A percentile compares a stretch with the other conserved stretches of the same genome.
Conservation (phyloP, 2,113 vertebrate genomes). For the Burhinus bistriatus region DNA sequence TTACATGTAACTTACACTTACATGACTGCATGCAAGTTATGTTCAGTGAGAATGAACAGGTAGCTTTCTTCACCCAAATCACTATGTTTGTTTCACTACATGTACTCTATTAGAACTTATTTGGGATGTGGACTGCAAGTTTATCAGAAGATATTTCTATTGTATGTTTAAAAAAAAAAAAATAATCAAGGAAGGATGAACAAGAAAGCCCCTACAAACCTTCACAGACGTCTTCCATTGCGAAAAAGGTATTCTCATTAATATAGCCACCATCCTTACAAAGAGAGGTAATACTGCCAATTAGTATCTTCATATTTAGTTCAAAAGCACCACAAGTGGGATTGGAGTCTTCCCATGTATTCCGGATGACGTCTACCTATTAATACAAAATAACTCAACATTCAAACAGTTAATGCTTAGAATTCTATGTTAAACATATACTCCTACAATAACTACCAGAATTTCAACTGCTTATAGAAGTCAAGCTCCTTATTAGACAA, state of each 20-base stretch:
- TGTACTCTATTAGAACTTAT: not conserved
- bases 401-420: not conserved
- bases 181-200: not conserved
- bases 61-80: not conserved
- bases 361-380: constrained; percentile 77
- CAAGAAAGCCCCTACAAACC: constrained; percentile 65
- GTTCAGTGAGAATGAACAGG: not conserved
- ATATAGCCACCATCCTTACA: constrained; percentile 81
- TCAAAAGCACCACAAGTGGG: constrained; percentile 32
- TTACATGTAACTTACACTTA: not conserved
- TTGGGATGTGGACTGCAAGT: not conserved
- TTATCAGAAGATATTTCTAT: not conserved
- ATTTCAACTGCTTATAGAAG: not conserved
- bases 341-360: constrained; percentile 75
- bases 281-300: constrained; percentile 86
- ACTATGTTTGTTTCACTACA: not conserved
- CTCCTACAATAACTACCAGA: not conserved
- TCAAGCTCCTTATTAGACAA: not conserved
- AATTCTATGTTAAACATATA: not conserved
- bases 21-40: not conserved
- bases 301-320: constrained; percentile 72
- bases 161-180: not conserved
- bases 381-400: not conserved
- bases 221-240: constrained; percentile 79
- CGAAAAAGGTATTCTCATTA: constrained; percentile 85